Base-by-base conservation (phyloP, 2,797 vertebrate species). In the Pseudochromis fuscus region DNA sequence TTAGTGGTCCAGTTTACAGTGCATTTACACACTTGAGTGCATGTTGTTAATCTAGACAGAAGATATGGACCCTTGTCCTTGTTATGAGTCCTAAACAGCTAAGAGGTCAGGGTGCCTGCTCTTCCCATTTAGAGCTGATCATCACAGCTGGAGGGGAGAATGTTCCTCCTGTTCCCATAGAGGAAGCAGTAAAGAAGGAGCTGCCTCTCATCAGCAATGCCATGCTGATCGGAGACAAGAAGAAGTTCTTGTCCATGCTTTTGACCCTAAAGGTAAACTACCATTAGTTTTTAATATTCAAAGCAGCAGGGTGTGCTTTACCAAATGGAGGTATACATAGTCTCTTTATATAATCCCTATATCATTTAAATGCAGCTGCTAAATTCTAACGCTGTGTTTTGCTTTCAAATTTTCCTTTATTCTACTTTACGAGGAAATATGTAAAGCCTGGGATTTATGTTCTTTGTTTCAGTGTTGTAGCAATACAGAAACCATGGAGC, bases 61-160 rank as follows among this genome's bases (percentile, higher is more conserved):
- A 45, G 10, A 66, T 28, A 19, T 3, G 0, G n/a, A n/a, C n/a
- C n/a, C n/a, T n/a, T 12, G 19, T 53, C 2, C 28, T 21, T 28
- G 35, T 28, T n/a, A 0, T 44, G 49, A 50, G 40, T 48, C 57
- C 48, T 21, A n/a, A 59, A 19, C 12, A 60, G 35, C n/a, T 31
- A 8, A 45, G 28, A 79, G 75, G 73, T 85, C 79, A 84, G 11
- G 12, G 27, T 77, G 79, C 3, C 60, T 30, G 76, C 35, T 42
- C 11, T 63, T 57, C 73, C 3, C 7, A 38, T 90, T 65, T 70
- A 97, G 96, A 97, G 83, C 66, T 97, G 48, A 94, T 96, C 70
- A 95, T 97, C 88, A 96, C 95, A 2, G 94, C 96, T 0, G 96
- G 95, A 16, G 95, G 95, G 49, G 96, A 97, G 88, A 96, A 96